Evolutionary conservation across 2,888 invertebrate genomes (phyloP), one percentile per base, ranked within the genome.

Genomic region (Coremacera marginata): DNA sequence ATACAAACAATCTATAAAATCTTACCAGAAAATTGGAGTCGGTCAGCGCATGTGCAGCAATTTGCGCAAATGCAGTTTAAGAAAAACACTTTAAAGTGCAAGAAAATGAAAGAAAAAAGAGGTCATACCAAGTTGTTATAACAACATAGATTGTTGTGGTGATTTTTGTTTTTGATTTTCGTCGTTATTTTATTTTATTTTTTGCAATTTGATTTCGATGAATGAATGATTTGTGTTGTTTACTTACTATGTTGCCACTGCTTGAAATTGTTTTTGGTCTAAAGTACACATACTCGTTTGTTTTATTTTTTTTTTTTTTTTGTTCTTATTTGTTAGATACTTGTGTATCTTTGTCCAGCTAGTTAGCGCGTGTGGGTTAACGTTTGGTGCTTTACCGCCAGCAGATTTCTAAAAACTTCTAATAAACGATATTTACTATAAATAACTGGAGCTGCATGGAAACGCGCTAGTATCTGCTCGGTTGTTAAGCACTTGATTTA

Each of bases 271-370:
- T 9, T 22, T 27, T 44, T 44, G 44, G 44, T 44, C 44, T 44
- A 11, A 44, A 44, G 44, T 44, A 44, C 44, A 44, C 14, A 44
- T 44, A 44, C 44, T 44, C 11, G 44, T 44, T 44, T 3, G 11
- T 44, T 44, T 25, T 57, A 3, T 65, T 65, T 68, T 70, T 77
- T 80, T 77, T 31, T 81, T 82, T 70, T 80, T 77, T 82, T 83
- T 83, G 82, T n/a, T n/a, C n/a, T n/a, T n/a, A n/a, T n/a, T n/a
- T n/a, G n/a, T n/a, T n/a, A n/a, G n/a, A n/a, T n/a, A n/a, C n/a
- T n/a, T n/a, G n/a, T n/a, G n/a, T n/a, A n/a, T 80, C 77, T 82
- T 84, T 80, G 79, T 81, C 80, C 84, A 82, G 83, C 83, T 85
- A 82, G 81, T 51, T 37, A 37, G 83, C 82, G 82, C 85, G 44